Evolutionary conservation across 1,140 invertebrate species (phyloP).

Genomic region (Bradysia coprophila): DNA sequence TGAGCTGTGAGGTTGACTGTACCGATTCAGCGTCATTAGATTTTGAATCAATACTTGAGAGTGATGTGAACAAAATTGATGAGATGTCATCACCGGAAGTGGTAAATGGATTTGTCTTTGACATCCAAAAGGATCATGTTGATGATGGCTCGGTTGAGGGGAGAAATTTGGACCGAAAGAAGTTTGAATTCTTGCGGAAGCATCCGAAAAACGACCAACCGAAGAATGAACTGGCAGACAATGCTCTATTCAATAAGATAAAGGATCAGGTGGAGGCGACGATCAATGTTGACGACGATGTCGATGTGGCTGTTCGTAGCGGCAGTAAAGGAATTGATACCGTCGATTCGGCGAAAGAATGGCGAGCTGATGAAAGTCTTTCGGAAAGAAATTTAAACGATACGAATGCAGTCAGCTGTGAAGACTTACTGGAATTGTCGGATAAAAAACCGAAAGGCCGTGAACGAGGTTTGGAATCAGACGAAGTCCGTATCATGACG

Average conservation of each 20-base stretch:
- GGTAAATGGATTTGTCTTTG: constrained; percentile 14
- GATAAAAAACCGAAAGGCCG: constrained; percentile 64
- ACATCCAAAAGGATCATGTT: neutral
- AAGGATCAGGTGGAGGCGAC: constrained; percentile 18
- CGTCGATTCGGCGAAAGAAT: constrained; percentile 5
- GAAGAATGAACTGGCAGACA: constrained; percentile 19
- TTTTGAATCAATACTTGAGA: constrained; percentile 21
- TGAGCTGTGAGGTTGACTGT: neutral
- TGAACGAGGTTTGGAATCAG: constrained; percentile 65
- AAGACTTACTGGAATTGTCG: constrained; percentile 80
- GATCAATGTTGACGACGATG: constrained; percentile 4
- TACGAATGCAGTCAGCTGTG: constrained; percentile 72
- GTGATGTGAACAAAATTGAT: constrained; percentile 13
- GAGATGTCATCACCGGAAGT: constrained; percentile 16
- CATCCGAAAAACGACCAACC: constrained; percentile 1
- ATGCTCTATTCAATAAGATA: constrained; percentile 23
- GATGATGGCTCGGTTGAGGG: neutral
- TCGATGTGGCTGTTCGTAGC: neutral
- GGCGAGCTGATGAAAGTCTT: constrained; percentile 1
- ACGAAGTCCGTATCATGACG: constrained; percentile 81
- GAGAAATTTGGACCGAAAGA: constrained; percentile 13
- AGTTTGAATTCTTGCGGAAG: constrained; percentile 2
- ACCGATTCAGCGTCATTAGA: constrained; percentile 20
- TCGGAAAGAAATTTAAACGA: constrained; percentile 9
- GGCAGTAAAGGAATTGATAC: neutral